phyloP scores from a whole-genome alignment of 2,888 invertebrate species.

The Conistra vaccinii region DNA sequence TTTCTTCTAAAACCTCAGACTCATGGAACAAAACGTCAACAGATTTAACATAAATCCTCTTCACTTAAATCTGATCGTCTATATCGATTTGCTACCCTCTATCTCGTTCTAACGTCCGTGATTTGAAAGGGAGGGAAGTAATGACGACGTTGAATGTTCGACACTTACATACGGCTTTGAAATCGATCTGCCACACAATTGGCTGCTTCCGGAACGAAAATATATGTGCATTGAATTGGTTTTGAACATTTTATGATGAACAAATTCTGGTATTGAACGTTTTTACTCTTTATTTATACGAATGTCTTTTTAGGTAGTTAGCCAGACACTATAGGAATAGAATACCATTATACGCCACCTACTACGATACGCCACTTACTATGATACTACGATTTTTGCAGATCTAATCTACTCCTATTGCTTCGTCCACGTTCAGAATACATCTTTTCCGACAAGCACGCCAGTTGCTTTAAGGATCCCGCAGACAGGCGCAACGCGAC shows the following conservation, averaged over 20 bases:
- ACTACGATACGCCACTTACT: neutral
- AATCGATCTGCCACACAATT: slow-evolving; percentile 57
- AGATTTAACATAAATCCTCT: slow-evolving; percentile 47
- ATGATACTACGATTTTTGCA: neutral
- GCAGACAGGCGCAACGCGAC: too few relatives aligned
- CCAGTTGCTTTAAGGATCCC: too few relatives aligned
- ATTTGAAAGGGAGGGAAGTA: slow-evolving; percentile 27
- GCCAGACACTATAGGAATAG: too few relatives aligned
- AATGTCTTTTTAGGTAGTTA: too few relatives aligned
- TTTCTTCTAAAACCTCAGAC: neutral
- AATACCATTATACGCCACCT: too few relatives aligned
- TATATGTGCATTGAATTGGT: slow-evolving; percentile 20
- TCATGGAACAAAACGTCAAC: slow-evolving; percentile 46
- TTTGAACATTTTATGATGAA: neutral
- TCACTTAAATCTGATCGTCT: slow-evolving; percentile 46
- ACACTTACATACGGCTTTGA: slow-evolving; percentile 47
- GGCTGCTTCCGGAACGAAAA: slow-evolving; percentile 34
- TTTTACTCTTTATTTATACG: neutral
- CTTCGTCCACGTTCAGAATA: neutral
- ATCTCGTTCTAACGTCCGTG: slow-evolving; percentile 23
- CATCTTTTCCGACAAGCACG: neutral
- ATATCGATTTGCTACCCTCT: slow-evolving; percentile 39
- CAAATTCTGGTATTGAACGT: neutral
- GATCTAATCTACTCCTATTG: neutral
- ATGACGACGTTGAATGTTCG: slow-evolving; percentile 35